Conservation (phyloP, 2,888 invertebrate species). For the Drosophila borborema region DNA sequence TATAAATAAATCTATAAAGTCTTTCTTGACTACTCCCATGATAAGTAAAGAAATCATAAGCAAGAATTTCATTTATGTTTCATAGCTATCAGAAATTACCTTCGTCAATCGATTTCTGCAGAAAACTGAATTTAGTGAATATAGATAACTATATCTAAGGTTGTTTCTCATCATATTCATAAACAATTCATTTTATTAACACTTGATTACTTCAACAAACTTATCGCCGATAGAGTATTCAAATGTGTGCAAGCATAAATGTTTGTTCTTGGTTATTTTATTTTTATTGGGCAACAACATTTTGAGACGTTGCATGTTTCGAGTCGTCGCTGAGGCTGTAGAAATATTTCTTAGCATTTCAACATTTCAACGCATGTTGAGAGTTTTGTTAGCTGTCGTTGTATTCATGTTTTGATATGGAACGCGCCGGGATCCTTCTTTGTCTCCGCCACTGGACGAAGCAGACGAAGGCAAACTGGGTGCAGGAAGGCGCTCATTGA, state of each 20-base stretch:
- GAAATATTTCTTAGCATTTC: conserved; percentile 78
- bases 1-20: too few relatives aligned
- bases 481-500: conserved; percentile 78
- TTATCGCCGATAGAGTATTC: conserved; percentile 22
- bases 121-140: too few relatives aligned
- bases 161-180: background rate
- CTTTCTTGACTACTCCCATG: too few relatives aligned
- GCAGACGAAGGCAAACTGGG: conserved; percentile 63
- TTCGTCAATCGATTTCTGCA: too few relatives aligned
- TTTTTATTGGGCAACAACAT: conserved; percentile 45
- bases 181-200: background rate
- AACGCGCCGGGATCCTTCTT: conserved; percentile 81
- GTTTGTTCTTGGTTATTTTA: conserved; percentile 21
- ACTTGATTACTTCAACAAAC: background rate
- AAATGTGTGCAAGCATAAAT: background rate
- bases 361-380: conserved; percentile 81
- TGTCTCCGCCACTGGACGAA: conserved; percentile 49
- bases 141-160: too few relatives aligned
- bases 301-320: conserved; percentile 63
- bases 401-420: conserved; percentile 83
- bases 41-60: too few relatives aligned
- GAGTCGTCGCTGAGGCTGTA: conserved; percentile 37
- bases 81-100: too few relatives aligned
- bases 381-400: conserved; percentile 83
- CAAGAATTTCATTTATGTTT: too few relatives aligned